Percentiles rank a stretch among this genome's conserved stretches.
These are phyloP conservation scores for Heliconius cydno DNA, from an alignment of 2,888 invertebrate genomes.

Conservation along the genomic window DNA sequence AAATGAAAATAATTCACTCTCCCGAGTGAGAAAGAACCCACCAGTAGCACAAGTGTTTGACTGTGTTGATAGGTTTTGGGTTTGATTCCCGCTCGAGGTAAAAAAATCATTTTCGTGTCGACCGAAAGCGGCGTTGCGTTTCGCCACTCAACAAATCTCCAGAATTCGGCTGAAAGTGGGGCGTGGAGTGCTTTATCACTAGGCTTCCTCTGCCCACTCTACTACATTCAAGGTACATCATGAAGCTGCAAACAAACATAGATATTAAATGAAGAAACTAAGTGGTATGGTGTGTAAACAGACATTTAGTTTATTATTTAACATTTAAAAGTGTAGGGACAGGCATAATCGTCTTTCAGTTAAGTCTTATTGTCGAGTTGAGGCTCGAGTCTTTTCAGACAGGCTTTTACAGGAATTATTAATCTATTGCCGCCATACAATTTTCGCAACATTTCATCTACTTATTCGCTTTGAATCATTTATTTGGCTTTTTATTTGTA, in stretches of 20 bases:
- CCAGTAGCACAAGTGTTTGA: too few relatives aligned
- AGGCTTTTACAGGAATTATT: conserved; percentile 72
- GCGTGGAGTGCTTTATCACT: too few relatives aligned
- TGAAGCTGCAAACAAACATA: neutral
- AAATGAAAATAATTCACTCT: too few relatives aligned
- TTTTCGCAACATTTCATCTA: conserved; percentile 52
- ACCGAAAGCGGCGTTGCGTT: too few relatives aligned
- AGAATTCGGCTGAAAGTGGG: too few relatives aligned
- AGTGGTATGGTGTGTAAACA: conserved; percentile 1
- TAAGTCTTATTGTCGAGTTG: conserved; percentile 69
- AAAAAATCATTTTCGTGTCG: too few relatives aligned
- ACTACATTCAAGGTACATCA: too few relatives aligned
- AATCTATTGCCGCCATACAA: conserved; percentile 67
- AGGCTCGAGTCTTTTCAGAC: conserved; percentile 72
- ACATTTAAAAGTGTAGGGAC: conserved; percentile 62
- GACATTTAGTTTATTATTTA: conserved; percentile 55
- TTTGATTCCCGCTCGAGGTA: too few relatives aligned
- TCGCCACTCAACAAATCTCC: too few relatives aligned
- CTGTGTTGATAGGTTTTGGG: too few relatives aligned
- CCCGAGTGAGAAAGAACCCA: too few relatives aligned
- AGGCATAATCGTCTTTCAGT: conserved; percentile 74
- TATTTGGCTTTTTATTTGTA: conserved; percentile 38
- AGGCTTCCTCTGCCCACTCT: too few relatives aligned
- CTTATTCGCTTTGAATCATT: conserved; percentile 44
- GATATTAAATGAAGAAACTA: neutral